Evolutionary conservation across 2,113 vertebrate species (phyloP), one percentile per base, ranked within the genome.

Genomic region (Sinosuthora webbiana): DNA sequence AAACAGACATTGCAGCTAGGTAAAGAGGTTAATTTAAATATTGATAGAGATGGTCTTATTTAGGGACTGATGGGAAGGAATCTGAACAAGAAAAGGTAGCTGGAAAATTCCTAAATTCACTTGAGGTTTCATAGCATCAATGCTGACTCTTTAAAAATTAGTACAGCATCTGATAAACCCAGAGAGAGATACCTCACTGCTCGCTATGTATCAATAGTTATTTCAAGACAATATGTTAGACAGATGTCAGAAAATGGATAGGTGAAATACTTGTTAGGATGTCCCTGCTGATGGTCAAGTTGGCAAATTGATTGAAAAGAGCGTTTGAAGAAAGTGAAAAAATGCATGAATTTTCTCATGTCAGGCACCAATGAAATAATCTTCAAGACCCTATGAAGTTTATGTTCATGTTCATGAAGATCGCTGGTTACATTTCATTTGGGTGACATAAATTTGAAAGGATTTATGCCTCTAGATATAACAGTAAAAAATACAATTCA

Each of bases 381-480:
- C 62, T 53, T 94, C 57, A 70, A 92, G 85, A 64, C 41, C 25
- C 49, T 84, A 13, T 83, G n/a, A 96, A 78, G 83, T 94, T 91
- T 90, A 52, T 82, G 31, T 88, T 73, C 50, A 30, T 0, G 1
- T 82, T 93, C 73, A 49, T 82, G 79, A 94, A 96, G 91, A 95
- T 96, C 0, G 0, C 75, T 91, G 81, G 86, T 94, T 94, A 62
- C 55, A 69, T 96, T 97, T 95, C 74, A 80, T 91, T 91, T 93
- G 39, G 50, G 45, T 94, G 89, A 94, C 83, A 90, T 90, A 85
- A 83, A 93, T 93, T 91, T 91, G 77, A 89, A 93, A 94, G 70
- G 87, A 96, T 96, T 96, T 96, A 94, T 92, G 70, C 35, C 55
- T 96, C 45, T 75, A 94, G 87, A 60, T 95, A 37, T 62, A 96